Conservation (phyloP, 2,888 invertebrate species). For the Clunio marinus region DNA sequence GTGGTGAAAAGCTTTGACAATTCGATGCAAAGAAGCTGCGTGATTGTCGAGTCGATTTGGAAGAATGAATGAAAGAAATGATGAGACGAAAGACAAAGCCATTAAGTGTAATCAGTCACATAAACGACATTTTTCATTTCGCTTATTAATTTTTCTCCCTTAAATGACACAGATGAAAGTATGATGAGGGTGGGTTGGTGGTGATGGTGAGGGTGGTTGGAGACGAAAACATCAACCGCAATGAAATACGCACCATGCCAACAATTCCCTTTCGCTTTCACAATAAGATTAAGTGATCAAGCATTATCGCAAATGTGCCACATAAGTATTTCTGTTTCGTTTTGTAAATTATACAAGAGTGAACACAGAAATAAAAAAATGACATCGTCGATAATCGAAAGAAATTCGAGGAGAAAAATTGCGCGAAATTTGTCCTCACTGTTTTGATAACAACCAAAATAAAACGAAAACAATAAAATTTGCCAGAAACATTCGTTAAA, state of each 20-base stretch:
- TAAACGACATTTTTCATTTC: slow-evolving; percentile 31
- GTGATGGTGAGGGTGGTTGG: too few species aligned
- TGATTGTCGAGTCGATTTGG: too few species aligned
- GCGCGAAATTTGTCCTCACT: not conserved
- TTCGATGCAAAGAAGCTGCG: too few species aligned
- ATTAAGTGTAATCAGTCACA: slow-evolving; percentile 32
- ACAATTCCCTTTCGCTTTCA: not conserved
- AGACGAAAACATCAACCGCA: too few species aligned
- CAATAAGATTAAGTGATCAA: slow-evolving; percentile 31
- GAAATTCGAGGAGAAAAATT: not conserved
- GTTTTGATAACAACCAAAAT: too few species aligned
- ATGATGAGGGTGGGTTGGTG: too few species aligned
- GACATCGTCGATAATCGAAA: slow-evolving; percentile 19
- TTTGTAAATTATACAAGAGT: slow-evolving; percentile 25
- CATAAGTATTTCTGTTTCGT: not conserved
- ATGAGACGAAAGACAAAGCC: slow-evolving; percentile 15
- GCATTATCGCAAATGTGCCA: slow-evolving; percentile 26
- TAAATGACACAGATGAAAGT: too few species aligned
- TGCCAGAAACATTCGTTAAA: too few species aligned
- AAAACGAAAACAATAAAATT: too few species aligned
- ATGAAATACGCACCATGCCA: not conserved
- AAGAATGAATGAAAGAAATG: not conserved
- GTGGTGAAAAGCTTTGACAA: too few species aligned
- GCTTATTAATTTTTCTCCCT: slow-evolving; percentile 18
- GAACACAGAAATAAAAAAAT: not conserved